Percentiles rank a stretch among this genome's conserved stretches.
Conservation (phyloP, 1,140 invertebrate species). For the Triops cancriformis region DNA sequence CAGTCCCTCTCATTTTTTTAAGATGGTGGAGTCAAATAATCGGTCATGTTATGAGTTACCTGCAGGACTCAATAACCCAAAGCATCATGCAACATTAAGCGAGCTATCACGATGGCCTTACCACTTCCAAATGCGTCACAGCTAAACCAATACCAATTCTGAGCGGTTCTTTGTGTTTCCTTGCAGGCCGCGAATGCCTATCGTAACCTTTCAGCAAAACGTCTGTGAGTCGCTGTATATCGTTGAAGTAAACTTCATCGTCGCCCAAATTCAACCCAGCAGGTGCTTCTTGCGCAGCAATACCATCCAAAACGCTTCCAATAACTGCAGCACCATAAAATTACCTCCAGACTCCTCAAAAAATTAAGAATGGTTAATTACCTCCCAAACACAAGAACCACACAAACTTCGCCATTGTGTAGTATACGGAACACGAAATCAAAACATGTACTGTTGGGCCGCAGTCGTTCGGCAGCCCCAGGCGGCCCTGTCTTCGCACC, state of each 20-base stretch:
- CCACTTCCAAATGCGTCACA: conserved; percentile 21
- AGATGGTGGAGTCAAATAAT: too few species aligned
- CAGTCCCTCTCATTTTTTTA: too few species aligned
- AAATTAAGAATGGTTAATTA: conserved; percentile 46
- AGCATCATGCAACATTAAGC: too few species aligned
- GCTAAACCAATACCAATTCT: conserved; percentile 4
- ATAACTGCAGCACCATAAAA: not conserved
- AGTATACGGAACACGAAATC: not conserved
- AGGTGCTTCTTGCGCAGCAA: not conserved
- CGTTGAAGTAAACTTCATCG: conserved; percentile 17
- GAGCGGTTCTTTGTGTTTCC: not conserved
- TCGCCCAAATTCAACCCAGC: not conserved
- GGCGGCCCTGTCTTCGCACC: not conserved
- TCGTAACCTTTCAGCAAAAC: conserved; percentile 17
- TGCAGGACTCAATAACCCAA: too few species aligned
- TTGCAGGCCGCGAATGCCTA: conserved; percentile 21
- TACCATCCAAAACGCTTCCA: not conserved
- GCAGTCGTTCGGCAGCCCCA: not conserved
- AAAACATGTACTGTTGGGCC: not conserved
- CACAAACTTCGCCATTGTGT: too few species aligned
- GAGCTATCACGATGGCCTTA: not conserved
- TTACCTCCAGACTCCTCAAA: conserved; percentile 39
- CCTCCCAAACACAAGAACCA: too few species aligned
- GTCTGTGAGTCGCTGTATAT: conserved; percentile 14
- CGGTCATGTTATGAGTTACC: too few species aligned